Evolutionary conservation across 2,797 vertebrate genomes (phyloP), one percentile per base, ranked within the genome.

Genomic region (Galagoides demidoff): DNA sequence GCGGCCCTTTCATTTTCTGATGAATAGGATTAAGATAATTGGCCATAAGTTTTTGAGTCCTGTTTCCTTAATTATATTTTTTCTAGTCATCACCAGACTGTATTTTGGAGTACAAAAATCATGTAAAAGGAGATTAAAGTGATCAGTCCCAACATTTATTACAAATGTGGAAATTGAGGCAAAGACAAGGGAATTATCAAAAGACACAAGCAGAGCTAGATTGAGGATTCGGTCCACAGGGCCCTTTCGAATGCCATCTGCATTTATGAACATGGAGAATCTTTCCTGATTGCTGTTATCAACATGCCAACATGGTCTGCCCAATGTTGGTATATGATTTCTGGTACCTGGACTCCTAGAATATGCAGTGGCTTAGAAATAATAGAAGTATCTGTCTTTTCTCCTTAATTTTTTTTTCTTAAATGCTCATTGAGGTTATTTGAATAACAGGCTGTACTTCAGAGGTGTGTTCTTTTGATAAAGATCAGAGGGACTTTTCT

Each of bases 1-100:
- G 23, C 45, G 27, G 11, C 19, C 34, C 49, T 89, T 86, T 82
- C 63, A 52, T 74, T 88, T 93, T 90, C 57, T 90, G 52, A 77
- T 59, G n/a, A 96, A 43, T 17, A 63, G 55, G 22, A 91, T 77
- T 81, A 84, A 96, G 89, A 86, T 81, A 82, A 86, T 78, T 71
- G 17, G 63, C n/a, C 27, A 2, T n/a, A 52, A 31, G 17, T 22
- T 22, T 52, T 2, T 66, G 37, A 74, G 34, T 37, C 37, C 5
- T 31, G 5, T 52, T 85, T 29, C 59, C 57, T n/a, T 29, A 57
- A 64, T 92, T 11, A 14, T 49, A 55, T 70, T 96, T 91, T 49
- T 90, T 73, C 0, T 22, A 14, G 17, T 87, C 23, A 23, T 63
- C 73, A 90, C 31, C 23, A 96, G 49, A 22, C 7, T 85, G 2